Base-by-base conservation (phyloP, 1,140 invertebrate genomes). In the Macrostomum lignano region DNA sequence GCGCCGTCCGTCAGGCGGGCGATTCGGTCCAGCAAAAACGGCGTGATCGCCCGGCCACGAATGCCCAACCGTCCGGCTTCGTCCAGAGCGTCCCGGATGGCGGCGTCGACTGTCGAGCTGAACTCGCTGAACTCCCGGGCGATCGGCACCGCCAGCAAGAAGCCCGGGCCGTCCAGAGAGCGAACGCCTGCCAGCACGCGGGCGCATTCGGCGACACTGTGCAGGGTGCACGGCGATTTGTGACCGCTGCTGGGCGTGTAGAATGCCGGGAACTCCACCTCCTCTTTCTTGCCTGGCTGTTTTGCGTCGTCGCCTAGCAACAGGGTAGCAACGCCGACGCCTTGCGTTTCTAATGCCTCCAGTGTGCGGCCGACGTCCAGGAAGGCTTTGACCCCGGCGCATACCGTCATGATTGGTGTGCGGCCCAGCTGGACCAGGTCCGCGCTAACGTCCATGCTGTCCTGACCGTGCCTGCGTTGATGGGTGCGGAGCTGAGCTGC, bases 311-410 rank as follows among this genome's bases (percentile, higher is more conserved):
- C 52, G 0, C 55, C 57, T 2, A 63, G 40, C 1, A 71, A 72
- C 40, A 69, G 71, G 1, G 73, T 69, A 25, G 70, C 67, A 0
- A 93, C 78, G 45, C 73, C 74, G 1, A 93, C 79, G 6, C 84
- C 81, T 54, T 81, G 69, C 1, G 81, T 91, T 64, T 93, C 84
- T 73, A 98, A 58, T 49, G 72, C 88, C 53, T 98, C 88, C 19
- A 98, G 60, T 1, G 86, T 94, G 45, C 72, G 71, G 1, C 67
- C 69, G 45, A 96, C 82, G 51, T 96, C 88, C 19, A 96, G 61
- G 44, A 98, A 94, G 21, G 82, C 86, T 62, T 98, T 98, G 22
- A 88, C 68, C 10, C 88, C 88, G 44, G 81, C 76, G 39, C 76
- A 91, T 1, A 96, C 69, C 7, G 94, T 81, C 35, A 74, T 67